Percentiles rank a stretch among this genome's conserved stretches.
These are phyloP conservation scores for Scaptomyza reducta DNA, from an alignment of 2,888 invertebrate species.

Conservation along the genomic window DNA sequence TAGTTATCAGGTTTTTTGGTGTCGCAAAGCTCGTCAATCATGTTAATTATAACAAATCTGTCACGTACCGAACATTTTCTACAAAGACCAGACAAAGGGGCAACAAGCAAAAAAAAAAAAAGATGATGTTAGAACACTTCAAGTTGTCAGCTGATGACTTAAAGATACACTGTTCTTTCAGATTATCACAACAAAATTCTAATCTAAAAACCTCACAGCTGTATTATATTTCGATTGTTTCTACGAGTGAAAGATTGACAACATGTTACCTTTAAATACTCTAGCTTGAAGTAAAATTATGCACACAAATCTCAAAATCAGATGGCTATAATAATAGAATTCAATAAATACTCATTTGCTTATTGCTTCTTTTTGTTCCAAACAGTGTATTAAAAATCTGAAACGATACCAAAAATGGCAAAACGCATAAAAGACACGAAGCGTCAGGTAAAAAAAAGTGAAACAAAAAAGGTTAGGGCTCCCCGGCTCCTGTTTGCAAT, in stretches of 20 bases:
- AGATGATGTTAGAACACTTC: not conserved
- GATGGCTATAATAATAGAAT: no score
- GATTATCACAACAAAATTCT: not conserved
- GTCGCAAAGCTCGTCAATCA: constrained; percentile 67
- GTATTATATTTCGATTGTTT: no score
- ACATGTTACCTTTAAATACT: not conserved
- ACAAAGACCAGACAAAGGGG: constrained; percentile 36
- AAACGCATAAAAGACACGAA: constrained; percentile 65
- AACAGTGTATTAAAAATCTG: constrained; percentile 11
- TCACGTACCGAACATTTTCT: constrained; percentile 66
- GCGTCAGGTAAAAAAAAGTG: constrained; percentile 40
- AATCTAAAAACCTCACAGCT: no score
- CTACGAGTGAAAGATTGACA: not conserved
- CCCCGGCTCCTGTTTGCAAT: constrained; percentile 7
- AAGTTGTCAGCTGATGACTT: not conserved
- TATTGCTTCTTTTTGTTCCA: not conserved
- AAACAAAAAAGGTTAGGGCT: constrained; percentile 12
- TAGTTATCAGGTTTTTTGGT: constrained; percentile 37
- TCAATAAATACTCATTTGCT: not conserved
- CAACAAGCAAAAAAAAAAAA: constrained; percentile 17
- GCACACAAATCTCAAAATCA: not conserved
- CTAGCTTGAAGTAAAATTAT: not conserved
- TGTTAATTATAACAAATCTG: constrained; percentile 73
- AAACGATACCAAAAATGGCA: constrained; percentile 29
- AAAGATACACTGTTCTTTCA: not conserved